These are phyloP conservation scores for Leptobrachium leishanense DNA, from an alignment of 2,113 vertebrate species.

Conservation along the genomic window DNA sequence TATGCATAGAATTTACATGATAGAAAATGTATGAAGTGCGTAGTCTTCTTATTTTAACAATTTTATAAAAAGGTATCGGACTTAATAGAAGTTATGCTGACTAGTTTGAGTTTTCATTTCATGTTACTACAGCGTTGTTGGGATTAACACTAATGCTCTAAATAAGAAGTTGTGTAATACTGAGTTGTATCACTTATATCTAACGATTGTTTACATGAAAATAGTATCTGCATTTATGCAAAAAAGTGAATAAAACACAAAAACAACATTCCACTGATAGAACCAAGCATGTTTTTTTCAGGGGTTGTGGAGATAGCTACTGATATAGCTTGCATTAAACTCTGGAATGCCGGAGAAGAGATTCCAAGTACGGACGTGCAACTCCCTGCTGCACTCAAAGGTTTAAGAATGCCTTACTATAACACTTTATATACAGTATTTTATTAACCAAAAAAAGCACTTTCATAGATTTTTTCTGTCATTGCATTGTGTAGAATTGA, in stretches of 20 bases:
- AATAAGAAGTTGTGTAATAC: conserved; percentile 45
- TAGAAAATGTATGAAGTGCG: conserved; percentile 58
- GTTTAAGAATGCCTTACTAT: conserved; percentile 66
- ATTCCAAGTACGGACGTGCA: not conserved
- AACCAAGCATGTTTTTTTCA: conserved; percentile 28
- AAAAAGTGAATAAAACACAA: conserved; percentile 47
- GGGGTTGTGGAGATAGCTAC: conserved; percentile 53
- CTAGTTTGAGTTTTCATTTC: conserved; percentile 53
- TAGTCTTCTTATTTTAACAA: conserved; percentile 53
- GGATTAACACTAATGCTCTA: conserved; percentile 55
- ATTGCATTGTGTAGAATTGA: conserved; percentile 53
- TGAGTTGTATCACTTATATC: conserved; percentile 58
- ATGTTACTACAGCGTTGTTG: conserved; percentile 13
- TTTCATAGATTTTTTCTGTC: conserved; percentile 52
- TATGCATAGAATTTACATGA: conserved; percentile 55
- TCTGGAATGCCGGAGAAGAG: not conserved
- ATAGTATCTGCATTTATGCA: conserved; percentile 57
- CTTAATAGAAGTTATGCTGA: conserved; percentile 50
- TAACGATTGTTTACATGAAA: conserved; percentile 59
- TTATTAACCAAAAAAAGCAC: conserved; percentile 60
- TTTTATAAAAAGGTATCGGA: conserved; percentile 57
- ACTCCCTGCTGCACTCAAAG: not conserved
- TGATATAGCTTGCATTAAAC: conserved; percentile 56
- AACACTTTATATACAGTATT: conserved; percentile 63
- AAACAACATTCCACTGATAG: conserved; percentile 60